phyloP scores from a whole-genome alignment of 2,888 invertebrate species.

The Stenotaenia linearis region DNA sequence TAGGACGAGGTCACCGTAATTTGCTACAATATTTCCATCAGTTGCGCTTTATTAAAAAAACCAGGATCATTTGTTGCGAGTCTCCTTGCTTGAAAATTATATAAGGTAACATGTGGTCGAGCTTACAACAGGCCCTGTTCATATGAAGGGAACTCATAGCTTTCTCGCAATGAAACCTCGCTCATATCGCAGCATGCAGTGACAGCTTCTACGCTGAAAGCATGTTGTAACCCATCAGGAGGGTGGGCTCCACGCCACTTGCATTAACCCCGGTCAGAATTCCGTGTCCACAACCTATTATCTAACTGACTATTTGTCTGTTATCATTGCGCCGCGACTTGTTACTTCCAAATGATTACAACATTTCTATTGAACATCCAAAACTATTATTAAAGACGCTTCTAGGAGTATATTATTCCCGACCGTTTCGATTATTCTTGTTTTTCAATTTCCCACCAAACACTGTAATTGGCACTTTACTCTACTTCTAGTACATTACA shows the following conservation, averaged over 20 bases:
- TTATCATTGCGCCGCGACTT: not conserved
- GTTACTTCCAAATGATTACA: not conserved
- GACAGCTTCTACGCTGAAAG: not conserved
- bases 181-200: not conserved
- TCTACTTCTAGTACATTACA: too few species aligned
- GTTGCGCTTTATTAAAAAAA: not conserved
- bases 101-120: not conserved
- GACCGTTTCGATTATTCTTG: too few species aligned
- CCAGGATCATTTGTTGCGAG: not conserved
- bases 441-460: too few species aligned
- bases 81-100: not conserved
- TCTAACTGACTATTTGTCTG: not conserved
- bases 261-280: not conserved
- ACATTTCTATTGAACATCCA: not conserved
- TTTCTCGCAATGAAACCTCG: not conserved
- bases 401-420: too few species aligned
- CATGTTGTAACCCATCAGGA: not conserved
- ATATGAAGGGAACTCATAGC: not conserved
- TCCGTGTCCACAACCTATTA: not conserved
- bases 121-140: not conserved
- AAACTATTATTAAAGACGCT: not conserved
- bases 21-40: not conserved
- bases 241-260: not conserved
- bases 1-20: not conserved
- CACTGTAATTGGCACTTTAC: too few species aligned